phyloP scores from a whole-genome alignment of 2,797 vertebrate species.

The Acanthurus leucopareius region DNA sequence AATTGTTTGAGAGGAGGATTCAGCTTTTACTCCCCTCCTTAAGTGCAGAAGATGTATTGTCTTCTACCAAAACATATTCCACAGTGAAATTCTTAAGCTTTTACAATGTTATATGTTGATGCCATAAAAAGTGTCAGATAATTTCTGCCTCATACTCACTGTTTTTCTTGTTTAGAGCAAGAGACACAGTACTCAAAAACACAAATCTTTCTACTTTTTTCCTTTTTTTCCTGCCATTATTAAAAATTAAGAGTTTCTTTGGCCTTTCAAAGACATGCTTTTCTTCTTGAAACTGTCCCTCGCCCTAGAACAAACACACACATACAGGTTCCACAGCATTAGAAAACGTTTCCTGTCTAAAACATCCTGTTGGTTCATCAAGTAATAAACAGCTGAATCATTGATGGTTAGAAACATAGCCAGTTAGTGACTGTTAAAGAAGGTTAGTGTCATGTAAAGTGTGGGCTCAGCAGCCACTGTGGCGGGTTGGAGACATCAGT shows the following conservation, averaged over 20 bases:
- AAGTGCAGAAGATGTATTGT: neutral
- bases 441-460: constrained; percentile 13
- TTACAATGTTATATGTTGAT: neutral
- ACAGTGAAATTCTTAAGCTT: neutral
- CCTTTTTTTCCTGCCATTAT: neutral
- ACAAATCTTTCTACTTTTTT: neutral
- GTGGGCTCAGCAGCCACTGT: constrained; percentile 41
- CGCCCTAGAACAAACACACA: constrained; percentile 7
- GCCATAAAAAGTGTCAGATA: neutral
- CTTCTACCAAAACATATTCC: neutral
- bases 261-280: neutral
- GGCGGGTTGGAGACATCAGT: constrained; percentile 20
- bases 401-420: constrained; percentile 17
- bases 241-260: neutral
- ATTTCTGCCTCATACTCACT: neutral
- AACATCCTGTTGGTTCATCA: constrained; percentile 22
- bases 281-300: constrained; percentile 6
- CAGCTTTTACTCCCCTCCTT: neutral
- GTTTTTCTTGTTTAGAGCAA: neutral
- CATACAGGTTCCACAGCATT: neutral
- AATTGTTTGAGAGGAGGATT: neutral
- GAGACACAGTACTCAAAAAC: neutral
- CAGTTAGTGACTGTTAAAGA: constrained; percentile 18
- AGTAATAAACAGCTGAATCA: constrained; percentile 49
- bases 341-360: constrained; percentile 41